A percentile compares a stretch with the other conserved stretches of the same genome.
These are phyloP conservation scores for Zaprionus lineosus DNA, from an alignment of 2,888 invertebrate species.

Conservation along the genomic window DNA sequence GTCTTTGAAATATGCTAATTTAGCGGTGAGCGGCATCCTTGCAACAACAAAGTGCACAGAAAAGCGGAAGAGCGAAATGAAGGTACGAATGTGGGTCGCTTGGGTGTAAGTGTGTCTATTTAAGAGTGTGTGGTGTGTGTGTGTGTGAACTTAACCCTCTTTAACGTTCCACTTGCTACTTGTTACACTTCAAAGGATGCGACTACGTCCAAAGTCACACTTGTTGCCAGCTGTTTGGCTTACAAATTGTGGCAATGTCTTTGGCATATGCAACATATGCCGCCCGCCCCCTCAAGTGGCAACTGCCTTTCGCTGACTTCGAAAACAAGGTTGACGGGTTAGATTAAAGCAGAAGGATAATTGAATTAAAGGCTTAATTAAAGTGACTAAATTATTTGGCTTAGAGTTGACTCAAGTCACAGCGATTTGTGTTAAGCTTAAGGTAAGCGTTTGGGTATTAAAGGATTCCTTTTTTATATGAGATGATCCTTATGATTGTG, in stretches of 20 bases:
- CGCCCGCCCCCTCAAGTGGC: not conserved
- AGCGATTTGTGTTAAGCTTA: too few species aligned
- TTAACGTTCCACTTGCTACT: slow-evolving; percentile 64
- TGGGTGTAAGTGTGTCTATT: slow-evolving; percentile 18
- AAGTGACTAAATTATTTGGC: not conserved
- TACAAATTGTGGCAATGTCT: slow-evolving; percentile 31
- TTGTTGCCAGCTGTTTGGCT: slow-evolving; percentile 65
- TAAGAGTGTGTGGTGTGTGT: slow-evolving; percentile 17
- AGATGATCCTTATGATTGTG: too few species aligned
- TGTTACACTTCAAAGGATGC: slow-evolving; percentile 70
- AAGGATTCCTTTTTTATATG: too few species aligned
- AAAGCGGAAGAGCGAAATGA: slow-evolving; percentile 33
- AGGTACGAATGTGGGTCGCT: slow-evolving; percentile 46
- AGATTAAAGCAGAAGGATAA: not conserved
- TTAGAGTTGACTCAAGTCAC: too few species aligned
- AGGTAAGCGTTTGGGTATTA: too few species aligned
- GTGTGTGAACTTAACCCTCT: slow-evolving; percentile 67
- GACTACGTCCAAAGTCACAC: slow-evolving; percentile 44
- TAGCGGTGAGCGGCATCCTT: slow-evolving; percentile 29
- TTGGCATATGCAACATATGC: slow-evolving; percentile 7
- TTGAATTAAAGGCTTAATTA: not conserved
- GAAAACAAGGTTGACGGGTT: not conserved
- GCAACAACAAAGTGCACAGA: slow-evolving; percentile 29
- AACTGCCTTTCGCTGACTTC: slow-evolving; percentile 2
- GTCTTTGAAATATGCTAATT: slow-evolving; percentile 79